A percentile compares a stretch with the other conserved stretches of the same genome.
Evolutionary conservation across 2,113 vertebrate species (phyloP).

Genomic region (Scomber scombrus): DNA sequence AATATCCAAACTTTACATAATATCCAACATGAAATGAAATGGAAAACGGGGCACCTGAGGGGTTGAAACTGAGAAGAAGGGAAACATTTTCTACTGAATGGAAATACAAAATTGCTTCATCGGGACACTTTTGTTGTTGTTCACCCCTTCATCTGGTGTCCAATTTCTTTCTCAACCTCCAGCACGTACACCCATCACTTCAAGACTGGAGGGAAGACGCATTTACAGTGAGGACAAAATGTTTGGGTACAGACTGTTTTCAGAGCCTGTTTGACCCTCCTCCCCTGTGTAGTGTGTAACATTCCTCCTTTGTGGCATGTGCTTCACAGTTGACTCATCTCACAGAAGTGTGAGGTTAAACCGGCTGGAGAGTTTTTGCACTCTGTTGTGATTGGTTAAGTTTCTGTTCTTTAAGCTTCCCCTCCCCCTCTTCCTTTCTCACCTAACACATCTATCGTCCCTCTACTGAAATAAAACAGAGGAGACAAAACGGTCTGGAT

Average conservation of each 20-base stretch:
- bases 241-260: conserved; percentile 80
- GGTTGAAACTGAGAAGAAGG: too few species aligned
- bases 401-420: conserved; percentile 49
- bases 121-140: not conserved
- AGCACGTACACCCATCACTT: not conserved
- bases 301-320: conserved; percentile 69
- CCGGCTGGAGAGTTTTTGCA: conserved; percentile 67
- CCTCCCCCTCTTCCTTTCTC: conserved; percentile 41
- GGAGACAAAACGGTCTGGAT: conserved; percentile 10
- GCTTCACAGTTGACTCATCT: conserved; percentile 82
- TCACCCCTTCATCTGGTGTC: not conserved
- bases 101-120: not conserved
- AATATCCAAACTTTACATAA: not conserved
- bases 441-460: conserved; percentile 51
- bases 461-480: conserved; percentile 31
- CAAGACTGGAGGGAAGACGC: not conserved
- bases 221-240: conserved; percentile 64
- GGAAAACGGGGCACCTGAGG: not conserved
- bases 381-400: conserved; percentile 63
- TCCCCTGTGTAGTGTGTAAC: conserved; percentile 60
- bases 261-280: conserved; percentile 31
- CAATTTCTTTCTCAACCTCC: conserved; percentile 6
- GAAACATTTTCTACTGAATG: not conserved
- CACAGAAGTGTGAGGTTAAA: conserved; percentile 76
- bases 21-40: not conserved